These are phyloP conservation scores for Archaeoteleia sp. DNA, from an alignment of 2,888 invertebrate genomes.

Conservation along the genomic window DNA sequence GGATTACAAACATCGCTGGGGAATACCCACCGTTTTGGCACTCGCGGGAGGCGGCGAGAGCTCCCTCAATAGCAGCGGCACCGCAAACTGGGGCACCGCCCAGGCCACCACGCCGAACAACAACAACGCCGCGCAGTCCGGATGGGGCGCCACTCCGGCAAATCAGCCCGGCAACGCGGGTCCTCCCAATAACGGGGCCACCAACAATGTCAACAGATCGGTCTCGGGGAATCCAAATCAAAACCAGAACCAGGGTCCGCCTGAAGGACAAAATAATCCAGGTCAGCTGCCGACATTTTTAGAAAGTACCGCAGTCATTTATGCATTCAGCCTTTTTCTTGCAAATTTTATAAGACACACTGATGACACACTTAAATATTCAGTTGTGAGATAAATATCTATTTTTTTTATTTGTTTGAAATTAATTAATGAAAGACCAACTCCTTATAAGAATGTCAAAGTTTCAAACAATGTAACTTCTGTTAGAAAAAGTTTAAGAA, in stretches of 20 bases:
- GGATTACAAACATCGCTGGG: constrained; percentile 76
- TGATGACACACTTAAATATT: no score
- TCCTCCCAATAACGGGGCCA: constrained; percentile 68
- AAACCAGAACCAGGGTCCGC: constrained; percentile 67
- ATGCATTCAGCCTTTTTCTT: no score
- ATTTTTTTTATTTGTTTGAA: no score
- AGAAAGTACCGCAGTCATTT: no score
- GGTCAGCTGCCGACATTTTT: no score
- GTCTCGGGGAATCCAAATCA: constrained; percentile 66
- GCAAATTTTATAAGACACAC: no score
- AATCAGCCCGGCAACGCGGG: constrained; percentile 66
- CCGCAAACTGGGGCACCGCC: constrained; percentile 87
- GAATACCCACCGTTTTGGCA: constrained; percentile 79
- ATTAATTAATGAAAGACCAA: no score
- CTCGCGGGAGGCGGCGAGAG: constrained; percentile 88
- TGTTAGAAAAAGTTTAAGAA: no score
- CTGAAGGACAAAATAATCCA: constrained; percentile 65
- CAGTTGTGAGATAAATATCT: neutral
- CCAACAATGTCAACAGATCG: constrained; percentile 68
- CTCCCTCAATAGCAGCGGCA: constrained; percentile 82
- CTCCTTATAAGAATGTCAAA: no score
- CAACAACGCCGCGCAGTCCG: constrained; percentile 77
- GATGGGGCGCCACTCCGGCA: constrained; percentile 76
- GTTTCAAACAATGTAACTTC: no score
- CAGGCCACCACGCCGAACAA: constrained; percentile 80